Evolutionary conservation across 2,113 vertebrate species (phyloP), one percentile per base, ranked within the genome.

Genomic region (Hydrochoerus hydrochaeris): DNA sequence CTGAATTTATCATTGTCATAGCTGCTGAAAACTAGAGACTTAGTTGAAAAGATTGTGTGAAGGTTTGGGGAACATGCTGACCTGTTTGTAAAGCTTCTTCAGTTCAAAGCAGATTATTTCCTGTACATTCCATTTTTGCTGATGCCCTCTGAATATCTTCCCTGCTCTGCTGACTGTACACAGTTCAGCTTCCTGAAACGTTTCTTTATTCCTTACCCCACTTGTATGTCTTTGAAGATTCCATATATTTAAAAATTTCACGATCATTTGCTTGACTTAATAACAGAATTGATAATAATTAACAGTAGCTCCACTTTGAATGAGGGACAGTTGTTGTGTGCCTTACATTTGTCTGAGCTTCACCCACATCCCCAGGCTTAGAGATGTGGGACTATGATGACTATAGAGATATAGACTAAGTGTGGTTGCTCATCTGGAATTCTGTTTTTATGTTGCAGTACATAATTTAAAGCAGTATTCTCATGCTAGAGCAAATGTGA

Each of bases 361-460:
- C 52, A 62, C 38, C 0, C 1, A 5, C 54, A 44, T 32, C 0
- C 2, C 28, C 28, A 28, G 14, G 38, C 69, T 77, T 54, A 71
- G 17, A 54, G 20, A 46, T 63, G 6, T 28, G 44, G 30, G 54
- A 32, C 69, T 57, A 63, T 88, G 22, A 2, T 85, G 3, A 44
- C 54, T n/a, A 58, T 5, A 78, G n/a, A 71, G 28, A 22, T 60
- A 16, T 22, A 80, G 13, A 24, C 41, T 80, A 83, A 52, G 60
- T 84, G 10, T 83, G 44, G 24, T 14, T 93, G 2, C 32, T 94
- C 32, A 87, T 75, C 20, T 86, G 30, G 73, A 69, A 67, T 83
- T 41, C 60, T 52, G 52, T 65, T 94, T 97, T 93, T 38, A 96
- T 41, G 17, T 94, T 73, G n/a, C 7, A 54, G 38, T 90, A 71